phyloP scores from a whole-genome alignment of 2,888 invertebrate species.

The Ophioninae sp. region DNA sequence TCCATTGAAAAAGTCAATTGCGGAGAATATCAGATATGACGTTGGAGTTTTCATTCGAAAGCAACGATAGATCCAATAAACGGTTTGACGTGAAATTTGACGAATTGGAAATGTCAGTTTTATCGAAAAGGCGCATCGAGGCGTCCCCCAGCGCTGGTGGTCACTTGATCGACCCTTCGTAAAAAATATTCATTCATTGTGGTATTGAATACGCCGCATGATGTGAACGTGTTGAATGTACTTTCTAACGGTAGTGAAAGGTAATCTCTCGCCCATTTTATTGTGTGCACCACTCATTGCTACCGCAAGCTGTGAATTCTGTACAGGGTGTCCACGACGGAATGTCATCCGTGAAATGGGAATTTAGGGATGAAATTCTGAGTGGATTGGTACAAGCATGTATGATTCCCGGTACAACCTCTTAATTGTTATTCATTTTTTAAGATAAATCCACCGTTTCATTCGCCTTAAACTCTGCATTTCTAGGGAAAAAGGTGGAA shows the following conservation, averaged over 20 bases:
- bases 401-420: too few relatives aligned
- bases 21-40: too few relatives aligned
- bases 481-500: too few relatives aligned
- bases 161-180: neutral
- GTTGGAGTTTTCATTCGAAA: too few relatives aligned
- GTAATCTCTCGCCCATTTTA: constrained; percentile 63
- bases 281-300: constrained; percentile 43
- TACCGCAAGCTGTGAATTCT: constrained; percentile 20
- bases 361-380: too few relatives aligned
- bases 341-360: too few relatives aligned
- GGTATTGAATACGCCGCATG: neutral
- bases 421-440: too few relatives aligned
- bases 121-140: neutral
- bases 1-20: too few relatives aligned
- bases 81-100: constrained; percentile 4
- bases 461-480: too few relatives aligned
- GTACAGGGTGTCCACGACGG: neutral
- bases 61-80: too few relatives aligned
- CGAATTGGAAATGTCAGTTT: constrained; percentile 1
- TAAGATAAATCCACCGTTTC: too few relatives aligned
- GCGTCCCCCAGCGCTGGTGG: neutral
- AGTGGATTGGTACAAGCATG: too few relatives aligned
- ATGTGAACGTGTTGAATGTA: constrained; percentile 37
- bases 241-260: constrained; percentile 67
- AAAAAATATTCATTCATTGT: neutral